Evolutionary conservation across 2,797 vertebrate genomes (phyloP), one percentile per base, ranked within the genome.

Genomic region (Sitta carolinensis): DNA sequence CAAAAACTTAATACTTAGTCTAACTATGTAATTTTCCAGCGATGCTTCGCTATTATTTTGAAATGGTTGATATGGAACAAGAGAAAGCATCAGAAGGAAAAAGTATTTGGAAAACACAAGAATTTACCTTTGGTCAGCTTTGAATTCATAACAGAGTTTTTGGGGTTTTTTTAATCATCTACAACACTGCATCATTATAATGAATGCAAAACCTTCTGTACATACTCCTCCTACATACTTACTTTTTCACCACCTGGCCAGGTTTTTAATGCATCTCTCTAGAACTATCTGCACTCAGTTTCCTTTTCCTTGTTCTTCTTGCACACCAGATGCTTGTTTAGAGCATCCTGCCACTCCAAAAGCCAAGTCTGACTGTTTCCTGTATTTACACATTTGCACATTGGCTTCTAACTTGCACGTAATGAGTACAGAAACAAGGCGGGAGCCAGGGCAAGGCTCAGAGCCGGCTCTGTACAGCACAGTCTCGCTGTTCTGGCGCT

Each of bases 361-460:
- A 7, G 13, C 34, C 18, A 26, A n/a, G 4, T 4, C 16, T 3
- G 16, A 34, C 21, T 1, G 11, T 2, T 11, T 18, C 17, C 74
- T 40, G 14, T 22, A 21, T n/a, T 54, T 51, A 43, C 8, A 48
- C 19, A 7, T 10, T 51, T 19, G 5, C 8, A 43, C 34, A 4
- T 0, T 5, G 12, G 18, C 22, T 58, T 69, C n/a, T 10, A 45
- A 36, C 9, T 43, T 5, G 47, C n/a, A 8, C 1, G 15, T 10
- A 34, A 29, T 0, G 0, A 47, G 3, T 0, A 2, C 16, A 2
- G 2, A 1, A 38, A 11, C 10, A 9, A 1, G 0, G 2, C 16
- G 14, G 10, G 13, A 40, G 13, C 9, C 59, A 8, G 45, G 21
- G 13, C n/a, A 21, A 16, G 14, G 48, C 62, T 77, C 57, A 3